A percentile compares a stretch with the other conserved stretches of the same genome.
phyloP scores from a whole-genome alignment of 2,888 invertebrate species.

The Eupithecia inturbata region DNA sequence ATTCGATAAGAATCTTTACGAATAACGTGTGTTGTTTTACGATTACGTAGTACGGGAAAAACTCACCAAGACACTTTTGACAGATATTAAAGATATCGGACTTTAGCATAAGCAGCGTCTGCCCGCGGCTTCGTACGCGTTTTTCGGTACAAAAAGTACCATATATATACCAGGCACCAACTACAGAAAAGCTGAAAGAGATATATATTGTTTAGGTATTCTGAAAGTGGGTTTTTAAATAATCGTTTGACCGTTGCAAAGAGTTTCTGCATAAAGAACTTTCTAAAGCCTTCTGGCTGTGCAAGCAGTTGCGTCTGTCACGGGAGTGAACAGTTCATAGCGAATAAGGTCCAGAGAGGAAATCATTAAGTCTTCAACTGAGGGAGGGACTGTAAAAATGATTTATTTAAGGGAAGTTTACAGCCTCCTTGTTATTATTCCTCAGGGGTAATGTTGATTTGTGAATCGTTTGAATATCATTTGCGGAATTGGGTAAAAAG shows the following conservation, averaged over 20 bases:
- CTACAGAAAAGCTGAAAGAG: neutral
- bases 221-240: neutral
- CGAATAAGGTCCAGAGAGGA: slow-evolving; percentile 19
- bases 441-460: slow-evolving; percentile 34
- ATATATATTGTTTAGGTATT: neutral
- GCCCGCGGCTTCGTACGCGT: too few relatives aligned
- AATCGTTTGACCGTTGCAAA: neutral
- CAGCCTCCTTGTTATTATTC: slow-evolving; percentile 34
- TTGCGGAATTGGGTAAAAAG: slow-evolving; percentile 22
- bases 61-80: neutral
- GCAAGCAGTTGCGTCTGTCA: neutral
- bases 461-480: slow-evolving; percentile 35
- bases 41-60: neutral
- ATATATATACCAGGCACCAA: neutral
- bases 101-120: neutral
- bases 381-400: slow-evolving; percentile 32
- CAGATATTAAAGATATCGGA: neutral
- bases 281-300: neutral
- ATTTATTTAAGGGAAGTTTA: slow-evolving; percentile 36
- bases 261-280: neutral
- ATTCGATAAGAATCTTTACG: neutral
- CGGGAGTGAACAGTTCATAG: neutral
- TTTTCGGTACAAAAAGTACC: too few relatives aligned
- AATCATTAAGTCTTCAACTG: slow-evolving; percentile 27
- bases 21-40: neutral